Evolutionary conservation across 2,888 invertebrate species (phyloP).

Genomic region (Lasioglossum oenotherae): DNA sequence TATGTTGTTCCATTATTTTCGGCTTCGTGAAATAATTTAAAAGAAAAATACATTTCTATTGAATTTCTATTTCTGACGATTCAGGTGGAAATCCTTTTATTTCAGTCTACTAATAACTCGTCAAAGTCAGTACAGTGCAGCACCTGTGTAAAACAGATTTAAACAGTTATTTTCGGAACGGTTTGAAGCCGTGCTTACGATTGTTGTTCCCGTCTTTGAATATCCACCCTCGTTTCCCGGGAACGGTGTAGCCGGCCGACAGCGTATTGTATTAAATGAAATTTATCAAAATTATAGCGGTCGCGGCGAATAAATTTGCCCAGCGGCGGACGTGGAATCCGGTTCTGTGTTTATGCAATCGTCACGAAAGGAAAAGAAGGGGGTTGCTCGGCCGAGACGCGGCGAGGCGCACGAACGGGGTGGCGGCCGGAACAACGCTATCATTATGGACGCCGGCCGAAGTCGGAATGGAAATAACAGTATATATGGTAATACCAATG

Average conservation of each 20-base stretch:
- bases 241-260: neutral
- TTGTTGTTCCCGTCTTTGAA: neutral
- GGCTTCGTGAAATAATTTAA: too few relatives aligned
- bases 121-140: too few relatives aligned
- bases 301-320: neutral
- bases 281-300: slow-evolving; percentile 12
- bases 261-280: neutral
- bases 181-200: neutral
- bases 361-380: slow-evolving; percentile 22
- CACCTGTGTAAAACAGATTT: neutral
- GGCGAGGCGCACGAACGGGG: slow-evolving; percentile 42
- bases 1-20: too few relatives aligned
- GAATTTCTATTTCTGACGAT: too few relatives aligned
- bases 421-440: slow-evolving; percentile 63
- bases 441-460: slow-evolving; percentile 70
- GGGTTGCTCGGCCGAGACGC: slow-evolving; percentile 24
- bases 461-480: slow-evolving; percentile 72
- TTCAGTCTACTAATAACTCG: too few relatives aligned
- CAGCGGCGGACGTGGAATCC: neutral
- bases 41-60: too few relatives aligned
- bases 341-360: slow-evolving; percentile 17
- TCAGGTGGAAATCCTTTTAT: too few relatives aligned
- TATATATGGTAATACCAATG: slow-evolving; percentile 74
- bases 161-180: neutral
- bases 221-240: neutral